Evolutionary conservation across 64 coral and sea anemone genomes (phyloP).

Genomic region (Stichodactyla helianthus): DNA sequence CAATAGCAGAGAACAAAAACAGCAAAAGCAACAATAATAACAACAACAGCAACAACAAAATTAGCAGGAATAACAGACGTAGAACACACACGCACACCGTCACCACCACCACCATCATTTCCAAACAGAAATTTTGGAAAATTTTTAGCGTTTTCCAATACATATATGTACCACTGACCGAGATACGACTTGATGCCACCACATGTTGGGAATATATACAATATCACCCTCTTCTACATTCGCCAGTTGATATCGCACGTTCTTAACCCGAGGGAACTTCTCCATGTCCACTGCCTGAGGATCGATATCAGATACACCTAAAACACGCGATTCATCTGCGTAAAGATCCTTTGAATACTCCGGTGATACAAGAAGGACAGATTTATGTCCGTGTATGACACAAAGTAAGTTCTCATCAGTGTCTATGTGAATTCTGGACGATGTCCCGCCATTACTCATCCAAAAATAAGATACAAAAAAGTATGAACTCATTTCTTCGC

Average conservation of each 20-base stretch:
- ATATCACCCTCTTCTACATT: slow-evolving; percentile 85
- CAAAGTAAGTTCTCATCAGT: slow-evolving; percentile 94
- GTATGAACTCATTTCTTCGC: slow-evolving; percentile 91
- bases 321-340: slow-evolving; percentile 53
- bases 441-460: slow-evolving; percentile 90
- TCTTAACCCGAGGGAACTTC: slow-evolving; percentile 86
- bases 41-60: too few relatives aligned
- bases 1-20: not conserved
- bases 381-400: slow-evolving; percentile 86
- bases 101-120: too few relatives aligned
- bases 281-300: slow-evolving; percentile 75
- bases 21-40: not conserved
- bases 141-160: too few relatives aligned
- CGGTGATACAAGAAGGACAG: slow-evolving; percentile 74
- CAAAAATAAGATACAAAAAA: slow-evolving; percentile 98
- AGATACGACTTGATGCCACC: slow-evolving; percentile 97
- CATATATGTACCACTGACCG: slow-evolving; percentile 23
- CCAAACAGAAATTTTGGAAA: too few relatives aligned
- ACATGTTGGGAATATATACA: slow-evolving; percentile 95
- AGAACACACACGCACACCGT: too few relatives aligned
- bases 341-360: slow-evolving; percentile 85
- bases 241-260: slow-evolving; percentile 70
- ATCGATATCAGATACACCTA: slow-evolving; percentile 79
- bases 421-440: slow-evolving; percentile 91
- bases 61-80: too few relatives aligned